Base-by-base conservation (phyloP, 2,888 invertebrate species). In the Erpobdella octoculata region DNA sequence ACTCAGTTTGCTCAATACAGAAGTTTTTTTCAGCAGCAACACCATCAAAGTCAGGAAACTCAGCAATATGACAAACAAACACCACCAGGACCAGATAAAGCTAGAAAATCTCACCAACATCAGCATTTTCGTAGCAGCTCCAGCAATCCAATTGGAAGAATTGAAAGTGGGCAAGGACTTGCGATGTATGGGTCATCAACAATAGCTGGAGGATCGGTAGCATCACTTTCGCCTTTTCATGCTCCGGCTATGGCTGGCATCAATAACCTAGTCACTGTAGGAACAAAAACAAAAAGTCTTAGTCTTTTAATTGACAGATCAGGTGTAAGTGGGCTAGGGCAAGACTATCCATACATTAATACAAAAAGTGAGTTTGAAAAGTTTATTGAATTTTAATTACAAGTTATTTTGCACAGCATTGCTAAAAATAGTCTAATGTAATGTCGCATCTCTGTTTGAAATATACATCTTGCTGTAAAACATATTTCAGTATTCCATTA, bases 201-300 rank as follows among this genome's bases (percentile, higher is more conserved):
- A n/a, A 28, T 25, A 1, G 25, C 48, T 8, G 33, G 33, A n/a
- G 71, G 73, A 5, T 74, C 74, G 18, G 61, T 74, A 21, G 41
- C 68, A 2, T 71, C 73, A 12, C 62, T 74, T 36, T 75, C 75
- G 35, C 76, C 76, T 8, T 76, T 71, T 69, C 75, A 76, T 33
- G 76, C 76, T 64, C 76, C 77, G 5, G 73, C 72, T 6, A 75
- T 76, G 62, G 73, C 76, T 58, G 73, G 78, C 62, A 76, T 78
- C 33, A 78, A 75, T 73, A 79, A 78, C 70, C 75, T 78, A 71
- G 78, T 76, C 8, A 78, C 76, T 72, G 75, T 78, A 12, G 73
- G 74, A 46, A 75, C 74, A 64, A 73, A 73, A 38, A 73, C 73
- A 62, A 71, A 73, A 48, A 73, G 73, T 65, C 64, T 73, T 28